Conservation (phyloP, 2,888 invertebrate species). For the Frankliniella intonsa region DNA sequence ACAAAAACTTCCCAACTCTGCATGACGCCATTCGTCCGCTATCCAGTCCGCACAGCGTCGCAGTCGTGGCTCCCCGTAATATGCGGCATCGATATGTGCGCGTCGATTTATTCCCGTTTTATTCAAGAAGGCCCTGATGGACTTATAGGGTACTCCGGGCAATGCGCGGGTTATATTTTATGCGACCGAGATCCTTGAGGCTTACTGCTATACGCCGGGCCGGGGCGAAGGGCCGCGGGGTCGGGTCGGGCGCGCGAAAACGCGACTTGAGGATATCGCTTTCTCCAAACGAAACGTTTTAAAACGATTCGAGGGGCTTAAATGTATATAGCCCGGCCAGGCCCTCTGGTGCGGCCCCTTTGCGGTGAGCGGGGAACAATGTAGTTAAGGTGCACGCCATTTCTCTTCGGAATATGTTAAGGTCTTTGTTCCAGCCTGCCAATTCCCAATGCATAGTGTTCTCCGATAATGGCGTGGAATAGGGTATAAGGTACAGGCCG, state of each 20-base stretch:
- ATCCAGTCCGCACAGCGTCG: neutral
- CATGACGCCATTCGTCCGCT: no score
- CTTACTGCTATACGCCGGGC: slow-evolving; percentile 5
- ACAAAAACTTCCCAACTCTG: no score
- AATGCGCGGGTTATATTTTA: slow-evolving; percentile 23
- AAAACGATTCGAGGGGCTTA: slow-evolving; percentile 25
- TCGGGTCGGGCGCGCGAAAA: slow-evolving; percentile 1
- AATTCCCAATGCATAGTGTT: slow-evolving; percentile 26
- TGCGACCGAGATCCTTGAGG: slow-evolving; percentile 17
- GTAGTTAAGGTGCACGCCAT: slow-evolving; percentile 24
- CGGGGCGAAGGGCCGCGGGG: neutral
- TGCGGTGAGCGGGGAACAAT: slow-evolving; percentile 23
- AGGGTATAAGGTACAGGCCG: slow-evolving; percentile 7
- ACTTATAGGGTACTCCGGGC: slow-evolving; percentile 15
- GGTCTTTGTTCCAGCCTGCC: slow-evolving; percentile 24
- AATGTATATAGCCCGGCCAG: neutral
- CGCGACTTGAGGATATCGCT: slow-evolving; percentile 14
- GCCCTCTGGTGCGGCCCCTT: neutral
- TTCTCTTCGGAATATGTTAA: slow-evolving; percentile 25
- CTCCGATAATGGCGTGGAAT: slow-evolving; percentile 20
- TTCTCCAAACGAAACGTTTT: slow-evolving; percentile 22
- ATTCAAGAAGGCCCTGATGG: slow-evolving; percentile 11
- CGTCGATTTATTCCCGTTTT: slow-evolving; percentile 23
- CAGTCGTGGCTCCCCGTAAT: neutral
- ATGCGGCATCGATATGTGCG: slow-evolving; percentile 21